These are phyloP conservation scores for Saimiri boliviensis DNA, from an alignment of 2,113 vertebrate genomes.

Conservation along the genomic window DNA sequence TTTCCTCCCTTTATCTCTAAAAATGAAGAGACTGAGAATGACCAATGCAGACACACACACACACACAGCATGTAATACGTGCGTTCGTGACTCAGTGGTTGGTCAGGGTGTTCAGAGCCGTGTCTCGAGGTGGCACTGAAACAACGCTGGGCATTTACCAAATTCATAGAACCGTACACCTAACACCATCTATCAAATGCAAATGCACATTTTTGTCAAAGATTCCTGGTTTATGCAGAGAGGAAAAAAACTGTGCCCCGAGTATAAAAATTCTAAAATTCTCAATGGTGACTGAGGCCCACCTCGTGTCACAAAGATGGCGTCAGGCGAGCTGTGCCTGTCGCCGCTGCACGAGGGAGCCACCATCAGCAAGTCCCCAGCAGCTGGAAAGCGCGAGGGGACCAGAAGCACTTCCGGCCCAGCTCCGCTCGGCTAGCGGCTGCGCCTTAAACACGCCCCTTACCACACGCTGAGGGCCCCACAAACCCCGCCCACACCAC, in stretches of 20 bases:
- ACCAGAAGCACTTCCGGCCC: rapidly evolving
- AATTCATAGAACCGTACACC: background rate
- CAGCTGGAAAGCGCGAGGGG: rapidly evolving
- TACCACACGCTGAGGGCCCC: background rate
- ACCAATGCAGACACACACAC: too few species aligned
- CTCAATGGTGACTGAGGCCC: background rate
- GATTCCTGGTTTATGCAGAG: rapidly evolving
- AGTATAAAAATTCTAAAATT: background rate
- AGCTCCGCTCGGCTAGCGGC: rapidly evolving
- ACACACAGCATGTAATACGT: rapidly evolving
- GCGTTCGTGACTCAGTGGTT: background rate
- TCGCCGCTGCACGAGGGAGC: rapidly evolving
- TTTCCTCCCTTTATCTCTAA: background rate
- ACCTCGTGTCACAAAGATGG: rapidly evolving
- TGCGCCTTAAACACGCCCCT: rapidly evolving
- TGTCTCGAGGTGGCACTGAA: rapidly evolving
- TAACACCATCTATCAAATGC: rapidly evolving
- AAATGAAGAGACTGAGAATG: background rate
- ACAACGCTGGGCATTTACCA: too few species aligned
- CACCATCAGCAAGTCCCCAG: rapidly evolving
- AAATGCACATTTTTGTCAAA: background rate
- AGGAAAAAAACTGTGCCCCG: rapidly evolving
- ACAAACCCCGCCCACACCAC: rapidly evolving
- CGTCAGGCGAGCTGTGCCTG: rapidly evolving
- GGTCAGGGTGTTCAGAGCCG: rapidly evolving